Evolutionary conservation across 1,140 invertebrate species (phyloP), one percentile per base, ranked within the genome.

Genomic region (Capitella teleta): DNA sequence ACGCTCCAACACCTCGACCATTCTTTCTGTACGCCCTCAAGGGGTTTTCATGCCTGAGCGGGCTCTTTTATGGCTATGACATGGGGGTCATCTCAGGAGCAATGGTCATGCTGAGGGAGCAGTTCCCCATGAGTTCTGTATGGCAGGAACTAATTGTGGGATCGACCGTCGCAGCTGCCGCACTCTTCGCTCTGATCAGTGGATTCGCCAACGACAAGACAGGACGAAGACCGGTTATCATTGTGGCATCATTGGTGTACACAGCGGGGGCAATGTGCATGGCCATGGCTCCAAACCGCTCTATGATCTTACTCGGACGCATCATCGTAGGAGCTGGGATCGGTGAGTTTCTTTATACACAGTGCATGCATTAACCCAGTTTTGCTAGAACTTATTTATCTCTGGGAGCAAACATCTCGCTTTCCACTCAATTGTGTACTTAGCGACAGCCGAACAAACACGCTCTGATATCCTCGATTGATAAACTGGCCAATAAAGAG

Each of bases 41-140:
- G 18, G 63, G 66, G 57, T 66, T 69, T 42, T 60, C 67, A 5
- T 62, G 63, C 2, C 56, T 82, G 6, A 80, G 80, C 18, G 80
- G 80, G 5, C 80, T 82, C 57, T 66, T 82, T 4, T 81, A 82
- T 59, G 80, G 80, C 23, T 82, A 82, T 64, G 80, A 82, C 56
- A 82, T 80, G 0, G 79, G 80, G 2, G 78, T 82, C 23, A 76
- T 82, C 12, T 79, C 79, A 1, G 78, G 79, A 3, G 79, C 80
- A n/a, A 78, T 82, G 76, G 64, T 82, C 16, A 67, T 80, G 25
- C 38, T 53, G 5, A 8, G 28, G 30, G 42, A 34, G 44, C 51
- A 73, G 18, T 78, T 78, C 52, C 47, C 65, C 12, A 58, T 79
- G 38, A 67, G 60, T 21, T 67, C 62, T 18, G 50, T 73, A 1